Base-by-base conservation (phyloP, 1,140 invertebrate species). In the Piezodorus guildinii region DNA sequence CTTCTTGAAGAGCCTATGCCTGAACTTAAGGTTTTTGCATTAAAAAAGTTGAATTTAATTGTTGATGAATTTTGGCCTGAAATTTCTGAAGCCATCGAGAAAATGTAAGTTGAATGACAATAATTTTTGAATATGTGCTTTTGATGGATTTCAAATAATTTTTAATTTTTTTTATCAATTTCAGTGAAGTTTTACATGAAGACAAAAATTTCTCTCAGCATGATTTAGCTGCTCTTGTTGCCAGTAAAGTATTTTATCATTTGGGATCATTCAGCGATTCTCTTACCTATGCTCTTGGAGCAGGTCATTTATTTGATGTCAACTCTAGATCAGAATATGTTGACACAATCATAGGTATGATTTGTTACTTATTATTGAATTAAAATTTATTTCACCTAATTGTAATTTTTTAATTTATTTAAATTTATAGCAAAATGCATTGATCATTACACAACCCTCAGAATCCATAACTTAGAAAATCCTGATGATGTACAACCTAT, bases 61-160 rank as follows among this genome's bases (percentile, higher is more conserved):
- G 94, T 98, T 0, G 93, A 97, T 74, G 90, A 96, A 75, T 98
- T 98, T 77, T 98, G 95, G 95, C 91, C 94, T 17, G 95, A 98
- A 78, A 97, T 98, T 67, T 96, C 94, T 0, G 96, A 98, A 77
- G 91, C 93, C 14, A 94, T 98, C 72, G 88, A 91, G 72, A 98
- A 96, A 78, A 96, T 98, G 86, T 88, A 79, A 78, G 79, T 75
- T 66, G 30, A 54, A 23, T 25, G 51, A 46, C 52, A 62, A 8
- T 58, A 27, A n/a, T 58, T 25, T 58, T 4, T 27, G n/a, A 27
- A 15, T 23, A 39, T 52, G 27, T 51, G 16, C 25, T 51, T 34
- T 9, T 60, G 12, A 27, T 46, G 52, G 62, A 54, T 62, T 49
- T 49, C 51, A 44, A 65, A 45, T 66, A 0, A 21, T 65, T 45